Percentiles rank a stretch among this genome's conserved stretches.
phyloP scores from a whole-genome alignment of 2,113 vertebrate species.

The Progne subis region DNA sequence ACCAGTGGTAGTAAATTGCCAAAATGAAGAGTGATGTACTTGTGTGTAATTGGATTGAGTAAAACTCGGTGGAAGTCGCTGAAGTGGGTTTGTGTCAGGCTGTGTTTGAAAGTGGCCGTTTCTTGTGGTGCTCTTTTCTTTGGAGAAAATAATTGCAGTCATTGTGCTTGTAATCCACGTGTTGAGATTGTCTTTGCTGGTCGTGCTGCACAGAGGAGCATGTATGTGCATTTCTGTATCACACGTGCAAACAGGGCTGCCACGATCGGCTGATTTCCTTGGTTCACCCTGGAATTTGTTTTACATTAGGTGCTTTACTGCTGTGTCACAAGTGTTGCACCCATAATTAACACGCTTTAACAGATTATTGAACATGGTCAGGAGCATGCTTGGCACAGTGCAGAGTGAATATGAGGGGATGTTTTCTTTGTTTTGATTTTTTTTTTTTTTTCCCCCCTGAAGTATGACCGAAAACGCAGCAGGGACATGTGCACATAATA shows the following conservation, averaged over 20 bases:
- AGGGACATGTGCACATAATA: slow-evolving; percentile 8
- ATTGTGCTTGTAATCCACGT: slow-evolving; percentile 12
- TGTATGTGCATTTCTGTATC: neutral
- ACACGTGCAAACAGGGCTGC: neutral
- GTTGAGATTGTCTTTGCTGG: neutral
- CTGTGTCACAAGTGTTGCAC: slow-evolving; percentile 21
- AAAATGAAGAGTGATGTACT: neutral
- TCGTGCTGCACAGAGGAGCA: neutral
- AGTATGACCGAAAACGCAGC: neutral
- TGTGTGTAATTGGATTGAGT: neutral
- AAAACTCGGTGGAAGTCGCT: neutral
- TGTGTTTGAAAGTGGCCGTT: neutral
- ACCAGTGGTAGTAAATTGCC: neutral
- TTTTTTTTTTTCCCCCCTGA: neutral
- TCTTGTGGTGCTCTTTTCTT: neutral
- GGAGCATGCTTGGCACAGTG: neutral
- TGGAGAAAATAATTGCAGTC: neutral
- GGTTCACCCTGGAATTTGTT: neutral
- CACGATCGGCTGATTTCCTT: neutral
- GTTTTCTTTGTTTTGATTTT: slow-evolving; percentile 16
- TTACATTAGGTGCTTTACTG: neutral
- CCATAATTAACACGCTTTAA: neutral
- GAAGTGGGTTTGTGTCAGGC: neutral
- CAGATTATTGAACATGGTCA: neutral
- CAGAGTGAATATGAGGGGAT: neutral